phyloP scores from a whole-genome alignment of 2,113 vertebrate species.

The Hippocampus barbouri region DNA sequence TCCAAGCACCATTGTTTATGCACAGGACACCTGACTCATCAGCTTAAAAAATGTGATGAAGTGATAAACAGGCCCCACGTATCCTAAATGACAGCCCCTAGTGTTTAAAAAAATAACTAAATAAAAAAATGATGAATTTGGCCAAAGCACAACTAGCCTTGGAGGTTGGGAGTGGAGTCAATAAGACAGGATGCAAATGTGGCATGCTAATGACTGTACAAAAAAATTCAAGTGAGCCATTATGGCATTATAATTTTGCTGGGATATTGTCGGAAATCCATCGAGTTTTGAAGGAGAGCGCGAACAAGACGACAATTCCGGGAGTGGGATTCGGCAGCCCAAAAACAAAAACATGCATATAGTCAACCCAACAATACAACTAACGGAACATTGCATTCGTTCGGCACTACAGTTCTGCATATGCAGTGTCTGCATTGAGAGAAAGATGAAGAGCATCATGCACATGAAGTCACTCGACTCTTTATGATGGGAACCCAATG shows the following conservation, averaged over 20 bases:
- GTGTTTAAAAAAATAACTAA: background rate
- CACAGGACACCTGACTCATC: background rate
- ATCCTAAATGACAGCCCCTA: background rate
- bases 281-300: background rate
- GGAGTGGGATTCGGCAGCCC: background rate
- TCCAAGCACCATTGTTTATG: background rate
- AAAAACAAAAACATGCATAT: background rate
- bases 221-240: conserved; percentile 1
- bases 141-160: background rate
- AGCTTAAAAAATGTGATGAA: background rate
- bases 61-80: background rate
- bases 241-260: background rate
- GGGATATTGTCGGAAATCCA: background rate
- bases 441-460: background rate
- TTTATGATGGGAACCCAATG: background rate
- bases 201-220: background rate
- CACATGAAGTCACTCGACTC: background rate
- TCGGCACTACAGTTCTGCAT: background rate
- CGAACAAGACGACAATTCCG: background rate
- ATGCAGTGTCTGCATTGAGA: background rate
- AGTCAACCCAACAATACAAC: background rate
- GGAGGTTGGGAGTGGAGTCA: background rate
- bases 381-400: background rate
- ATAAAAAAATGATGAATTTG: background rate
- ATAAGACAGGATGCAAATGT: conserved; percentile 7